Evolutionary conservation across 2,797 vertebrate genomes (phyloP).

Genomic region (Tarsius wallacei): DNA sequence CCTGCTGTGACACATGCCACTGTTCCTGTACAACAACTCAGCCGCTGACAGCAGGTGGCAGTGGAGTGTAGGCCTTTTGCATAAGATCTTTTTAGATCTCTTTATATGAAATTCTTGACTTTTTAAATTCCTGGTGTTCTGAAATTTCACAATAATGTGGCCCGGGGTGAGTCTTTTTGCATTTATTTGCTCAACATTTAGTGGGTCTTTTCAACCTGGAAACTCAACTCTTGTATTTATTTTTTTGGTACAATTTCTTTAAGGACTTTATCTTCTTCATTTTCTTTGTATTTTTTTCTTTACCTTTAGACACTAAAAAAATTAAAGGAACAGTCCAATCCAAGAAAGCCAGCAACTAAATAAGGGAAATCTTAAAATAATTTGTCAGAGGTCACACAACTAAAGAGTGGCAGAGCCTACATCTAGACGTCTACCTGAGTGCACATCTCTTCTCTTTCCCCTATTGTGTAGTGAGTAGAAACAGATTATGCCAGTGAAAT

Average conservation of each 20-base stretch:
- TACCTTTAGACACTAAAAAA: background rate
- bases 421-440: background rate
- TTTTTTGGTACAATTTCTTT: background rate
- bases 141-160: background rate
- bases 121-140: constrained; percentile 9
- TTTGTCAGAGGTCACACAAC: background rate
- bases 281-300: background rate
- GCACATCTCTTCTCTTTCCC: background rate
- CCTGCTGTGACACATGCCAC: background rate
- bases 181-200: background rate
- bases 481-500: background rate
- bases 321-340: background rate
- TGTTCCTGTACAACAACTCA: background rate
- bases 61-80: too few species aligned
- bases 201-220: background rate
- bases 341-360: background rate
- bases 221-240: background rate
- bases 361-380: background rate
- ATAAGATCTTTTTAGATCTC: background rate
- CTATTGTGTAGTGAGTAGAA: background rate
- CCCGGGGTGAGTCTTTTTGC: background rate
- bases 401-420: background rate
- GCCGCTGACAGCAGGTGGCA: too few species aligned
- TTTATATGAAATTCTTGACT: background rate
- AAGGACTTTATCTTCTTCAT: background rate